Evolutionary conservation across 2,113 vertebrate species (phyloP).

Genomic region (Plotosus lineatus): DNA sequence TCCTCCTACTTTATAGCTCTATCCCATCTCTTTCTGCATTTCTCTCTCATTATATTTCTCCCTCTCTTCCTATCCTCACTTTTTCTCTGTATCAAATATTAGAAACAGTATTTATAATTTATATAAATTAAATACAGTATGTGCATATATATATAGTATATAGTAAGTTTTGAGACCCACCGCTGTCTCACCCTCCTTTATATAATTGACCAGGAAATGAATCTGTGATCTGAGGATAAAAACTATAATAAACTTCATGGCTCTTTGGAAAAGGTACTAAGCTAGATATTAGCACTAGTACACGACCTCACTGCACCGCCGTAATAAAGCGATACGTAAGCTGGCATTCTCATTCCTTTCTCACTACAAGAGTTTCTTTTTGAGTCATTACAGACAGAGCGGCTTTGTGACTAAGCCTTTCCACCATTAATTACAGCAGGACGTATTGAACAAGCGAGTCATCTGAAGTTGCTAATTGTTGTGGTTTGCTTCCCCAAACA

Average conservation of each 20-base stretch:
- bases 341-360: neutral
- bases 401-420: constrained; percentile 24
- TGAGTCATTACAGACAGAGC: neutral
- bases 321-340: neutral
- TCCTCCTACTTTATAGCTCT: no score
- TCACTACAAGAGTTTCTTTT: neutral
- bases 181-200: neutral
- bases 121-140: no score
- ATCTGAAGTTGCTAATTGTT: constrained; percentile 41
- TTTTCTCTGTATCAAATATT: no score
- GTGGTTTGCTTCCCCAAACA: constrained; percentile 29
- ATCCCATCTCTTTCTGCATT: no score
- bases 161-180: no score
- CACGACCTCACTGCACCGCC: neutral
- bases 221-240: neutral
- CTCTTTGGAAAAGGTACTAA: neutral
- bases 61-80: no score
- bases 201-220: neutral
- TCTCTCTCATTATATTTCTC: no score
- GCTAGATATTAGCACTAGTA: neutral
- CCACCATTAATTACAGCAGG: constrained; percentile 33
- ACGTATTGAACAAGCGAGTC: constrained; percentile 7
- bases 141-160: no score
- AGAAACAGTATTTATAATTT: no score
- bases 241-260: neutral